A percentile compares a stretch with the other conserved stretches of the same genome.
Conservation (phyloP, 2,888 invertebrate genomes). For the Drosophila formosana region DNA sequence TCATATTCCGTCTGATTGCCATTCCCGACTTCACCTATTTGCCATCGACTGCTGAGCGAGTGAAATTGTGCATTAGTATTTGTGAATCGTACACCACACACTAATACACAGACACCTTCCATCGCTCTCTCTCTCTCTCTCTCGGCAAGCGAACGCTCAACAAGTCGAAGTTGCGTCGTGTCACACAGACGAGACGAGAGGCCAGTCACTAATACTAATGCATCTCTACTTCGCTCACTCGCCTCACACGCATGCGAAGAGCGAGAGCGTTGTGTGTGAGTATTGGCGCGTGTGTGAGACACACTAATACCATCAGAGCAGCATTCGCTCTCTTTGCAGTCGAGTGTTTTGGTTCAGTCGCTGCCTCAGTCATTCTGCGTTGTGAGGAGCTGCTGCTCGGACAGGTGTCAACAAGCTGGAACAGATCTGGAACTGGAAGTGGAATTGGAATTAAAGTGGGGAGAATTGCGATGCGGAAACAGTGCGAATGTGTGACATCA, state of each 20-base stretch:
- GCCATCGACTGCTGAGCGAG: constrained; percentile 14
- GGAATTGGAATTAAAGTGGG: background rate
- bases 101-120: constrained; percentile 30
- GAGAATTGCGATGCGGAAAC: background rate
- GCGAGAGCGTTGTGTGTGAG: background rate
- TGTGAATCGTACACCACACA: constrained; percentile 9
- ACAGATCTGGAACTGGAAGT: background rate
- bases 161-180: background rate
- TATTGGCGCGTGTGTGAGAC: background rate
- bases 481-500: background rate
- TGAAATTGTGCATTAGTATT: constrained; percentile 25
- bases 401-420: constrained; percentile 14
- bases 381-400: background rate
- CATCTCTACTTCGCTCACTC: constrained; percentile 36
- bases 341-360: background rate
- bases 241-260: background rate
- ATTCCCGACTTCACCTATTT: constrained; percentile 9
- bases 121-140: constrained; percentile 35
- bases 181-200: background rate
- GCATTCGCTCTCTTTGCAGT: background rate
- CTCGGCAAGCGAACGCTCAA: background rate
- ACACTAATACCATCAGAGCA: background rate
- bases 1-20: constrained; percentile 7
- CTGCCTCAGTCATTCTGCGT: background rate
- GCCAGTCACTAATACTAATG: constrained; percentile 29